Percentiles rank a stretch among this genome's conserved stretches.
Conservation (phyloP, 2,797 vertebrate species). For the Poecilia gillii region DNA sequence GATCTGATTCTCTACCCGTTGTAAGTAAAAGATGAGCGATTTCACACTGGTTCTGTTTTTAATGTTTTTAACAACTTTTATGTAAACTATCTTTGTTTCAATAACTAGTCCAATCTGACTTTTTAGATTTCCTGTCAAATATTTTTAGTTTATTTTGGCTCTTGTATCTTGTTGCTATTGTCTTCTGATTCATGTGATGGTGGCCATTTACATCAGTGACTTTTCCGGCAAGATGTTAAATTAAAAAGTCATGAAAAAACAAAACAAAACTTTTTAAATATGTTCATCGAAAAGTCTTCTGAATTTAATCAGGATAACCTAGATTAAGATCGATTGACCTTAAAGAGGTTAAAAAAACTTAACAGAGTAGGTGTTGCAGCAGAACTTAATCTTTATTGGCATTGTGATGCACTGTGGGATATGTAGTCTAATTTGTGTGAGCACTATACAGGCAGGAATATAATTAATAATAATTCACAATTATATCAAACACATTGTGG, state of each 20-base stretch:
- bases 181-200: not conserved
- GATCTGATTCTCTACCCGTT: not conserved
- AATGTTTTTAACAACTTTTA: not conserved
- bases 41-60: not conserved
- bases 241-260: not conserved
- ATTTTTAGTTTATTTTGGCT: not conserved
- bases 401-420: not conserved
- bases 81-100: not conserved
- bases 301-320: not conserved
- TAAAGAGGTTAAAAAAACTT: not conserved
- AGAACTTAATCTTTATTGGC: not conserved
- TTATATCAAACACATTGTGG: not conserved
- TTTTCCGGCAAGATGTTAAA: not conserved
- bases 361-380: not conserved
- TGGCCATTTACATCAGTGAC: not conserved
- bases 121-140: not conserved
- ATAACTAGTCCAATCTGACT: not conserved
- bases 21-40: not conserved
- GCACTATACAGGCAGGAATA: not conserved
- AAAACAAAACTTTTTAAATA: not conserved
- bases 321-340: not conserved
- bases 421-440: not conserved
- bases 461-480: not conserved
- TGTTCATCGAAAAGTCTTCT: not conserved
- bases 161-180: not conserved